These are phyloP conservation scores for Apostichopus japonicus DNA, from an alignment of 35 echinoderm and acorn worm species.

Conservation along the genomic window DNA sequence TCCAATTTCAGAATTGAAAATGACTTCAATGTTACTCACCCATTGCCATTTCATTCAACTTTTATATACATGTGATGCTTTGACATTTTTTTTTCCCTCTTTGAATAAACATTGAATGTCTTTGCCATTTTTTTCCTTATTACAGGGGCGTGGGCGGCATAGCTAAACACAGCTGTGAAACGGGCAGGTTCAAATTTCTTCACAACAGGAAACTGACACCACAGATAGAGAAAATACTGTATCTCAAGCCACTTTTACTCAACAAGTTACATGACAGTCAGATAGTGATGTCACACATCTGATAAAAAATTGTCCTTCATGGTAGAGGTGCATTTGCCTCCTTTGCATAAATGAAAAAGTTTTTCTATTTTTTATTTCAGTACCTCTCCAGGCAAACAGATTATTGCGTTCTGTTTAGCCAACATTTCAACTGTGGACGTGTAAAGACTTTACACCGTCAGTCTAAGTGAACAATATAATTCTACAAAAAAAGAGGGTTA, in stretches of 20 bases:
- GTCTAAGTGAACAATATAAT: no score
- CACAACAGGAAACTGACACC: constrained; percentile 10
- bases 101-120: background rate
- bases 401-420: no score
- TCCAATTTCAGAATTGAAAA: constrained; percentile 7
- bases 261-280: background rate
- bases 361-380: no score
- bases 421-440: no score
- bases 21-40: background rate
- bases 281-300: background rate
- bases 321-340: no score
- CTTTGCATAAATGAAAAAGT: no score
- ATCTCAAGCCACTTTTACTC: background rate
- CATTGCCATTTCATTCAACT: background rate
- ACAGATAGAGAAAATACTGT: background rate
- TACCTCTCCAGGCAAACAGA: no score
- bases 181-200: constrained; percentile 1
- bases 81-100: background rate
- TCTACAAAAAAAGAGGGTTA: no score
- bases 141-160: constrained; percentile 1
- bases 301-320: no score
- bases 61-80: background rate
- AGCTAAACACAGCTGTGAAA: constrained; percentile 13
- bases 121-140: background rate
- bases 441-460: no score